These are phyloP conservation scores for Channa maculata DNA, from an alignment of 2,113 vertebrate genomes.

Conservation along the genomic window DNA sequence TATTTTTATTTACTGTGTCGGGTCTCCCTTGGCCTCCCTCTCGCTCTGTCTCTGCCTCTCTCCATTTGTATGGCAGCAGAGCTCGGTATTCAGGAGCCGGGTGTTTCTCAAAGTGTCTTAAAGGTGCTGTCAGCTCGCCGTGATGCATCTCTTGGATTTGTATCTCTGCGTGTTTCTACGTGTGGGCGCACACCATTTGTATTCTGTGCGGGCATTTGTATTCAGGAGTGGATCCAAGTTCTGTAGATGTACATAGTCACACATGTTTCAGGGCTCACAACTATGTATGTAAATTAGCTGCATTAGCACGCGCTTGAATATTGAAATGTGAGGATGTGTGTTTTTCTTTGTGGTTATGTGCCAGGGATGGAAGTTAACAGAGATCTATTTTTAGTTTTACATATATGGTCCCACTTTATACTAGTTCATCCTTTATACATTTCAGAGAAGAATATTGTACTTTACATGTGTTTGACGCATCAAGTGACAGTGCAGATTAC, in stretches of 20 bases:
- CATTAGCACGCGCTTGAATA: conserved; percentile 60
- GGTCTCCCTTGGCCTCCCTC: conserved; percentile 68
- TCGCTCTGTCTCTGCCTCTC: conserved; percentile 70
- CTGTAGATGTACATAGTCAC: conserved; percentile 54
- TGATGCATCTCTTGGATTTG: conserved; percentile 75
- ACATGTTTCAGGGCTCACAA: background rate
- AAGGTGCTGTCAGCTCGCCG: conserved; percentile 73
- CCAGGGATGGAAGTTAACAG: background rate
- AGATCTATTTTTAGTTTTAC: too few relatives aligned
- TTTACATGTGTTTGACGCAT: background rate
- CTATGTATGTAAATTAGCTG: conserved; percentile 32
- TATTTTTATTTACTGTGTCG: conserved; percentile 83
- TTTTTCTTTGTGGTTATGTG: conserved; percentile 5
- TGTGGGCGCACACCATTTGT: conserved; percentile 72
- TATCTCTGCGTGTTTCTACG: conserved; percentile 59
- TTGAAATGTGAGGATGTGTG: conserved; percentile 2
- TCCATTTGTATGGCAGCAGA: conserved; percentile 63
- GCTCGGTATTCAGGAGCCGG: conserved; percentile 57
- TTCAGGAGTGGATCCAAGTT: conserved; percentile 37
- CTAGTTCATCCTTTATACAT: background rate
- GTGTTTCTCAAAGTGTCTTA: conserved; percentile 74
- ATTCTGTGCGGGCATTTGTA: conserved; percentile 43
- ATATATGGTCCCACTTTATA: background rate
- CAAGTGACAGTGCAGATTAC: background rate
- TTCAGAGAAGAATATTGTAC: background rate